A percentile compares a stretch with the other conserved stretches of the same genome.
These are phyloP conservation scores for Misgurnus anguillicaudatus DNA, from an alignment of 2,113 vertebrate genomes.

Conservation along the genomic window DNA sequence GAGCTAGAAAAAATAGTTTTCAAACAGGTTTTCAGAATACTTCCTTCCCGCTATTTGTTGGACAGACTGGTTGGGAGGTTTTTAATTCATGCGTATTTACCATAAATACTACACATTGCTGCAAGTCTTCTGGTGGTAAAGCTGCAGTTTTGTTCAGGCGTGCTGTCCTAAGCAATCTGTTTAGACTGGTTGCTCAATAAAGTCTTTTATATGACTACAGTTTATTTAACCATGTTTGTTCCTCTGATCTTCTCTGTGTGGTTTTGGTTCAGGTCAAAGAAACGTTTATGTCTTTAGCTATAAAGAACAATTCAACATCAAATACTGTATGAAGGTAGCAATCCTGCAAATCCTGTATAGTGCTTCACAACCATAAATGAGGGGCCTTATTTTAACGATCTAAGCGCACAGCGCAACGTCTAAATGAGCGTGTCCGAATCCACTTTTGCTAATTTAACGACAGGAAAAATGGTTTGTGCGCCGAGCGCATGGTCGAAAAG, in stretches of 20 bases:
- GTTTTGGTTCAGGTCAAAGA: not conserved
- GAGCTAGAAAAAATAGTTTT: no score
- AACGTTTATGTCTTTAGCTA: not conserved
- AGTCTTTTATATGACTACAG: constrained; percentile 32
- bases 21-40: not conserved
- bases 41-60: not conserved
- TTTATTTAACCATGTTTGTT: constrained; percentile 34
- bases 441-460: no score
- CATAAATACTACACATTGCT: not conserved
- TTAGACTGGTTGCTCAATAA: constrained; percentile 21
- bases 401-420: no score
- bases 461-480: no score
- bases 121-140: not conserved
- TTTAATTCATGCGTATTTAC: not conserved
- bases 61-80: no score
- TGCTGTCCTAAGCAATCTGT: constrained; percentile 19
- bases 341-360: not conserved
- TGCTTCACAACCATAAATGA: not conserved
- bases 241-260: constrained; percentile 10
- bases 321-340: not conserved
- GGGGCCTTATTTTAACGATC: no score
- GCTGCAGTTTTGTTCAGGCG: no score
- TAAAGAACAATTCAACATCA: not conserved
- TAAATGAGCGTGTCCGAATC: no score
- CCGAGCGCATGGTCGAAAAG: no score